phyloP scores from a whole-genome alignment of 2,797 vertebrate genomes.

The Onychomys leucogaster region DNA sequence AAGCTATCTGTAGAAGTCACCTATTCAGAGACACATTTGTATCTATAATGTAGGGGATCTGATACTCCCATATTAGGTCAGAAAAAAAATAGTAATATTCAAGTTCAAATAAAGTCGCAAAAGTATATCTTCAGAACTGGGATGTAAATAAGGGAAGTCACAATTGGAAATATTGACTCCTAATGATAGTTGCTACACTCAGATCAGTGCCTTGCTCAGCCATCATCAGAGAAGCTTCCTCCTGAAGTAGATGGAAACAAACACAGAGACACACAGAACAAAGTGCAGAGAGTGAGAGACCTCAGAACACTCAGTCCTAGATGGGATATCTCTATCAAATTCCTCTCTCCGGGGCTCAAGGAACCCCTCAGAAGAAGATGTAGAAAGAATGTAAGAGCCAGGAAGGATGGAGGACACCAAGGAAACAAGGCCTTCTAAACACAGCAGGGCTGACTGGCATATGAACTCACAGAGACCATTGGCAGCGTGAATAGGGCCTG shows the following conservation, averaged over 20 bases:
- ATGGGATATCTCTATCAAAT: not conserved
- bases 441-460: not conserved
- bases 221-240: not conserved
- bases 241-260: too few relatives aligned
- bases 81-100: not conserved
- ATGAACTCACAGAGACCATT: not conserved
- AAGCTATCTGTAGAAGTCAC: not conserved
- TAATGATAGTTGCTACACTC: not conserved
- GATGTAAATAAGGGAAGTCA: constrained; percentile 7
- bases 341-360: not conserved
- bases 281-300: not conserved
- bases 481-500: not conserved
- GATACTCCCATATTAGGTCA: not conserved
- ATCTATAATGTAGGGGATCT: not conserved
- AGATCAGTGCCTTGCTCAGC: not conserved
- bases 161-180: not conserved
- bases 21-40: not conserved
- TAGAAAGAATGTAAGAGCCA: not conserved
- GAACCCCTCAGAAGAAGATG: not conserved
- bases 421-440: not conserved
- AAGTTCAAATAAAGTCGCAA: constrained; percentile 32
- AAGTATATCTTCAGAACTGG: not conserved
- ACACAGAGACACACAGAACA: not conserved
- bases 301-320: too few relatives aligned
- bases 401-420: too few relatives aligned